phyloP scores from a whole-genome alignment of 2,797 vertebrate genomes.

The Hafferia zeledoni region DNA sequence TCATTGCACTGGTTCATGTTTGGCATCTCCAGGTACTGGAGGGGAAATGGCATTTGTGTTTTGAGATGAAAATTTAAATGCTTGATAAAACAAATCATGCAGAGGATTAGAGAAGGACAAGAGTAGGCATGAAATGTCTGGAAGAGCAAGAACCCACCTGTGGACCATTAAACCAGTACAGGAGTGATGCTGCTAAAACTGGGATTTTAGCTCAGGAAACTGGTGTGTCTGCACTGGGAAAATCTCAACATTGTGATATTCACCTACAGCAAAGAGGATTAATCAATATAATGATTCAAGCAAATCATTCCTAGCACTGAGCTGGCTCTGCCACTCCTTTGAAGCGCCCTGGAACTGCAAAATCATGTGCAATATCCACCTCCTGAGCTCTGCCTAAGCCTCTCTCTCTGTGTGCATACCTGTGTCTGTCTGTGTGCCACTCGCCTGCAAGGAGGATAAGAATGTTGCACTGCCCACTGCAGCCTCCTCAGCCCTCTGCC shows the following conservation, averaged over 20 bases:
- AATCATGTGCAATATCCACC: background rate
- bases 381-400: background rate
- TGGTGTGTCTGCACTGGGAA: background rate
- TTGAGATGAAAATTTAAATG: background rate
- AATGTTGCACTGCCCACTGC: accelerated
- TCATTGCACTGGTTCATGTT: accelerated
- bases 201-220: background rate
- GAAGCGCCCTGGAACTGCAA: background rate
- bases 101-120: background rate
- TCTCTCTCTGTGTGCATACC: background rate
- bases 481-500: background rate
- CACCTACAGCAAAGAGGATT: background rate
- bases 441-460: accelerated
- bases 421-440: accelerated
- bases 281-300: accelerated
- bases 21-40: background rate
- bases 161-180: background rate
- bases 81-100: background rate
- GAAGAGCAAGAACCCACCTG: accelerated
- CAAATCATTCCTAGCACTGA: background rate
- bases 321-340: background rate
- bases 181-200: background rate
- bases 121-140: background rate
- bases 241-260: accelerated
- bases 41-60: accelerated